phyloP scores from a whole-genome alignment of 53 echinoderm and acorn worm species.

The Holothuria scabra region DNA sequence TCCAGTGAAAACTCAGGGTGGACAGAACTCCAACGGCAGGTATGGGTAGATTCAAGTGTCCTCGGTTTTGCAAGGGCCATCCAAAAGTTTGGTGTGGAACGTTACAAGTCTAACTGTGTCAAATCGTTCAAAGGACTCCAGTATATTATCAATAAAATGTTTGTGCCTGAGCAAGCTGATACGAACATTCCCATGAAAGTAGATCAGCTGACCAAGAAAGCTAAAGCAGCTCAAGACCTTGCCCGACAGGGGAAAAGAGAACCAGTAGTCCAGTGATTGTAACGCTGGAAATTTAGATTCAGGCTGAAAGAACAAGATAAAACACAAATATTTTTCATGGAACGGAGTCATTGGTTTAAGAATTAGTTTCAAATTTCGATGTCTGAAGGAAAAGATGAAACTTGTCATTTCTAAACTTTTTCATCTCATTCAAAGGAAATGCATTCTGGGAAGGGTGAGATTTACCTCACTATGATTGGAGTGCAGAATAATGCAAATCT shows the following conservation, averaged over 20 bases:
- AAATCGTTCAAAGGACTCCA: slow-evolving; percentile 80
- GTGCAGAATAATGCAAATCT: too few species aligned
- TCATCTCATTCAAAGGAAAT: too few species aligned
- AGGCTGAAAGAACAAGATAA: not conserved
- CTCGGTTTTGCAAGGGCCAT: slow-evolving; percentile 74
- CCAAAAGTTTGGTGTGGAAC: slow-evolving; percentile 78
- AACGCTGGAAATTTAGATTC: not conserved
- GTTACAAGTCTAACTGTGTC: slow-evolving; percentile 80
- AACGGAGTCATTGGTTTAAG: too few species aligned
- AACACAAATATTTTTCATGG: too few species aligned
- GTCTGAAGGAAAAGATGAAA: too few species aligned
- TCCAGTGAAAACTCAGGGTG: slow-evolving; percentile 74
- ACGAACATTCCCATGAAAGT: slow-evolving; percentile 24
- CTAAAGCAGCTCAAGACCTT: slow-evolving; percentile 29
- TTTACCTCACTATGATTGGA: too few species aligned
- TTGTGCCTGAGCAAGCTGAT: slow-evolving; percentile 50
- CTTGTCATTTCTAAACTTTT: too few species aligned
- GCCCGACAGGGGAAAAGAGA: slow-evolving; percentile 24
- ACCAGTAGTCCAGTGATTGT: not conserved
- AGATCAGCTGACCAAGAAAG: slow-evolving; percentile 40
- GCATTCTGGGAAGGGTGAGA: too few species aligned
- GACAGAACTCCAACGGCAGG: slow-evolving; percentile 76
- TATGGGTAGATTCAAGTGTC: slow-evolving; percentile 87
- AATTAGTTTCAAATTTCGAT: too few species aligned
- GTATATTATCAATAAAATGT: slow-evolving; percentile 76